Base-by-base conservation (phyloP, 2,113 vertebrate genomes). In the Macroglossus sobrinus region DNA sequence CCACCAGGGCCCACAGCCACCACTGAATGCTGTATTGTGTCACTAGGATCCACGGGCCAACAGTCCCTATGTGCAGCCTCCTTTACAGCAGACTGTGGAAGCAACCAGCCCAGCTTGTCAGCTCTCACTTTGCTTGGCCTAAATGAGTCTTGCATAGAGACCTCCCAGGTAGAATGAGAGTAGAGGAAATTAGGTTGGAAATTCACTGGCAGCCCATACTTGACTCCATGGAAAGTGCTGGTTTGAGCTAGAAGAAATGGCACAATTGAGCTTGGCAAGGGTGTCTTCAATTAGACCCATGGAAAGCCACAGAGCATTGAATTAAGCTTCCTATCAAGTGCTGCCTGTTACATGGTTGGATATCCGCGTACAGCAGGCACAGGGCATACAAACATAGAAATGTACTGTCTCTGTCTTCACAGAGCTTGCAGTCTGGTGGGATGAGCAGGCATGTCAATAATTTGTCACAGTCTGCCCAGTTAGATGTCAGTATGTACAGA, bases 141-240 rank as follows among this genome's bases (percentile, higher is more conserved):
- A n/a, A 33, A 90, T 40, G 50, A 4, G 57, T 61, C 84, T 11
- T 40, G 64, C 75, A n/a, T 9, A 14, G 45, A 64, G 95, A 96
- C 97, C 96, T 96, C 96, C 97, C 97, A 96, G 59, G 57, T 55
- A 96, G 92, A 93, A 14, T 24, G 24, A 10, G 66, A 59, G 33
- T 61, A 81, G 66, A 93, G 66, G 71, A 92, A 88, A 75, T 64
- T 38, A 64, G 61, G 74, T 59, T 94, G 96, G 96, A 96, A 94
- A 96, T 96, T 97, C 81, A 89, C 97, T 89, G 88, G 75, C 84
- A 85, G 50, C 63, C 84, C 47, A 82, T 40, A 43, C 30, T 85
- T 88, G 96, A 96, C 90, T 92, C 75, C 84, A 35, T 33, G 71
- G 89, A 80, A 93, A 93, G 93, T 78, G 79, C 61, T 85, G 90